Conservation (phyloP, 1,140 invertebrate species). For the Meloidogyne floridensis region DNA sequence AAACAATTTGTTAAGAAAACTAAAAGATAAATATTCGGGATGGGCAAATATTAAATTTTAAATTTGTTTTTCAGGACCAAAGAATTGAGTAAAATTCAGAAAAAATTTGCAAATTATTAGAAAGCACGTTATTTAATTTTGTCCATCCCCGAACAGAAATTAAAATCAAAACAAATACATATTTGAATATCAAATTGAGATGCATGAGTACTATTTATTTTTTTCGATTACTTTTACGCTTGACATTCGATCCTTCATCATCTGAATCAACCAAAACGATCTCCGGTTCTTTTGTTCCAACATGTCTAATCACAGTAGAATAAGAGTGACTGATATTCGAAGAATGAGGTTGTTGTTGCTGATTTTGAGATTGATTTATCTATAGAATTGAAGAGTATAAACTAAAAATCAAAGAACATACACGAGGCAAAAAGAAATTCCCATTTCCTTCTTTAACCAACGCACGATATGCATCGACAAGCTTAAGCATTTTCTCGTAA, state of each 20-base stretch:
- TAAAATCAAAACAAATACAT: too few species aligned
- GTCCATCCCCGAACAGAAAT: too few species aligned
- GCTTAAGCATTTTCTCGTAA: conserved; percentile 23
- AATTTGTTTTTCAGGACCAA: too few species aligned
- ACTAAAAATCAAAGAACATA: background rate
- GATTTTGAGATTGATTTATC: background rate
- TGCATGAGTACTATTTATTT: background rate
- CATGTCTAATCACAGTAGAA: background rate
- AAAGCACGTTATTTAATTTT: too few species aligned
- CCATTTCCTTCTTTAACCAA: conserved; percentile 29
- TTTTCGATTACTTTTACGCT: background rate
- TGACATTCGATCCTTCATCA: background rate
- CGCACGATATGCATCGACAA: conserved; percentile 24
- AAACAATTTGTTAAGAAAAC: too few species aligned
- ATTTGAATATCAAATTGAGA: background rate
- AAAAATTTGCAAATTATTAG: too few species aligned
- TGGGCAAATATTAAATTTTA: too few species aligned
- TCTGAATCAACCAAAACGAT: background rate
- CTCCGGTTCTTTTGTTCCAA: background rate
- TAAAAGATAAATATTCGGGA: too few species aligned
- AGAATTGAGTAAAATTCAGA: too few species aligned
- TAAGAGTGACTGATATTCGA: background rate
- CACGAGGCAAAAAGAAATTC: conserved; percentile 16
- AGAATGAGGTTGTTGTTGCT: background rate
- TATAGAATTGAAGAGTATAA: background rate